A percentile compares a stretch with the other conserved stretches of the same genome.
Evolutionary conservation across 1,140 invertebrate species (phyloP).

Genomic region (Mya arenaria): DNA sequence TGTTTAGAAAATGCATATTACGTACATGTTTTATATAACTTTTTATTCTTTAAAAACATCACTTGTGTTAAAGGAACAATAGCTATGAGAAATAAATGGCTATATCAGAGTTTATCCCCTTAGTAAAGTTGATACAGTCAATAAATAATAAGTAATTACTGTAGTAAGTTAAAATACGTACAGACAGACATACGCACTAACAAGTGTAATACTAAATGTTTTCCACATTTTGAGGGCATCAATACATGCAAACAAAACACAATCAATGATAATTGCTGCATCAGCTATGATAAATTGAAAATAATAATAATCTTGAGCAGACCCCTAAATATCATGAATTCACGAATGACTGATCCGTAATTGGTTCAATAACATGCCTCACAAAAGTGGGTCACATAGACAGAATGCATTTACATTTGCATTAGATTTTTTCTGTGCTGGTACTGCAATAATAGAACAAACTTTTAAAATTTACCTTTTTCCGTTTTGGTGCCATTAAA

Average conservation of each 20-base stretch:
- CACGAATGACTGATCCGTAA: constrained; percentile 3
- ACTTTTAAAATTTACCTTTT: constrained; percentile 21
- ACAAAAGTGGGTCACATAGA: neutral
- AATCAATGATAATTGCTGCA: neutral
- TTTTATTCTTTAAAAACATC: neutral
- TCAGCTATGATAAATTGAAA: neutral
- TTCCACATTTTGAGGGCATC: neutral
- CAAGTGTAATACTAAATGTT: neutral
- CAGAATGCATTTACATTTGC: neutral
- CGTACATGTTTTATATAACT: neutral
- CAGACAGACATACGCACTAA: neutral
- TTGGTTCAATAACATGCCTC: neutral
- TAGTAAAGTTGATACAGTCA: neutral
- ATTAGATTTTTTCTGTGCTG: neutral
- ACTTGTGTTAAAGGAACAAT: neutral
- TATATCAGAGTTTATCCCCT: neutral
- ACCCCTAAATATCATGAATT: constrained; percentile 1
- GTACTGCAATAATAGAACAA: neutral
- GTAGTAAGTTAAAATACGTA: neutral
- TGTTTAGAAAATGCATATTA: neutral
- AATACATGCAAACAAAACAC: constrained; percentile 2
- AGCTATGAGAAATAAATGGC: neutral
- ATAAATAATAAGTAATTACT: too few species aligned
- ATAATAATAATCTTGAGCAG: constrained; percentile 17
- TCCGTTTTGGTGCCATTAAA: constrained; percentile 12